phyloP scores from a whole-genome alignment of 2,888 invertebrate genomes.

The Aphodius sticticus region DNA sequence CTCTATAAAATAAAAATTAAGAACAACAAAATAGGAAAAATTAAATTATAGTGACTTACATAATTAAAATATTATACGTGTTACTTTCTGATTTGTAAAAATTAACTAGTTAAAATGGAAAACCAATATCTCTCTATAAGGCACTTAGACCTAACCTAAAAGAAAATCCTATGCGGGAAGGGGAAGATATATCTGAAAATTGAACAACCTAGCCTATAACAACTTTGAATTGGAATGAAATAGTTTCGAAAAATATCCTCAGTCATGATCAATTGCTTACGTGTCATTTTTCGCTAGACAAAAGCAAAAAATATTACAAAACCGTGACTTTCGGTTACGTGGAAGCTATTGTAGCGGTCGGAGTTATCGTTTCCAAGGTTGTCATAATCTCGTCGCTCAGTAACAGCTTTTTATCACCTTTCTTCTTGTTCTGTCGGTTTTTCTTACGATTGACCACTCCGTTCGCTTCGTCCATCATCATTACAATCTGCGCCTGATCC shows the following conservation, averaged over 20 bases:
- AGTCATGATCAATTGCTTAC: background rate
- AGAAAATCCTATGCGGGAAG: background rate
- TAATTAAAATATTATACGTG: background rate
- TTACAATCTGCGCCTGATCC: constrained; percentile 73
- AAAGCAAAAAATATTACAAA: background rate
- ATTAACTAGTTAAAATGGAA: constrained; percentile 28
- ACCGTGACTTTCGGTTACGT: background rate
- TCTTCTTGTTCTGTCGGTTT: constrained; percentile 48
- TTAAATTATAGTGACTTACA: background rate
- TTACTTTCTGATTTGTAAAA: background rate
- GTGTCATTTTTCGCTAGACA: background rate
- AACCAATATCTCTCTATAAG: constrained; percentile 30
- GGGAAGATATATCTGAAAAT: too few relatives aligned
- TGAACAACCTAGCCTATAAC: background rate
- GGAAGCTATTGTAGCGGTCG: constrained; percentile 45
- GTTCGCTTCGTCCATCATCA: constrained; percentile 80
- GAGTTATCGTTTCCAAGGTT: constrained; percentile 49
- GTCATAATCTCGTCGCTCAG: constrained; percentile 58
- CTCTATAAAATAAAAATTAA: background rate
- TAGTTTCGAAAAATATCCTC: background rate
- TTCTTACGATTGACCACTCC: constrained; percentile 67
- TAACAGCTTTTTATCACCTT: constrained; percentile 61
- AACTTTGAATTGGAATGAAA: background rate
- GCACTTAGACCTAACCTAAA: constrained; percentile 17
- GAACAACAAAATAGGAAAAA: background rate